Evolutionary conservation across 2,797 vertebrate genomes (phyloP), one percentile per base, ranked within the genome.

Genomic region (Morus bassanus): DNA sequence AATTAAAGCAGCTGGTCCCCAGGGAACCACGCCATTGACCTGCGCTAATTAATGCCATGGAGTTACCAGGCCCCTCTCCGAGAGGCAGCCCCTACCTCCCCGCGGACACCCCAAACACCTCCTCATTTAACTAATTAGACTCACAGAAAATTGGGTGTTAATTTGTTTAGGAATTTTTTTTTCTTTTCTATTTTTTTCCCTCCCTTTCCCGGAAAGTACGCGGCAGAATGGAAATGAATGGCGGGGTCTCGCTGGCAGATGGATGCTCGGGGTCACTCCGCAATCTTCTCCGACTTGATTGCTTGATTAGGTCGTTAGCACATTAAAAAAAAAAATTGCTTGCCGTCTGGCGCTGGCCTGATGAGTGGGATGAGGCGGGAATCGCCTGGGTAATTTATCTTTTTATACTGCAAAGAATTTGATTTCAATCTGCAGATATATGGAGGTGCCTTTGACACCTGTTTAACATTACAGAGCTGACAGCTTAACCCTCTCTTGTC

Each of bases 51-150:
- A 99, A 99, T 99, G 99, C 99, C 98, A 98, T 96, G 98, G 99
- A 99, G 99, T 99, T 98, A 98, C 96, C 96, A 92, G 98, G 98
- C 98, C 98, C 98, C 97, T 97, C 97, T 98, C 96, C 10, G 96
- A 97, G 95, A 94, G 97, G 88, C 94, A 96, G 96, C 96, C 98
- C 97, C 97, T 97, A 92, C 96, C 92, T 96, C 97, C 89, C 96
- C 31, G n/a, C 84, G 97, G 95, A 97, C 97, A 96, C 97, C 97
- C 88, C 97, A 94, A 98, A 97, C 97, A 93, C 98, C 98, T 98
- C 98, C 99, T 99, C 99, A 99, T 99, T 99, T 99, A 99, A 99
- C 99, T 99, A 99, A 99, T 99, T 99, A 99, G 98, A 98, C 98
- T 96, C 76, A 98, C 98, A 98, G 98, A 99, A 99, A 99, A 99